Evolutionary conservation across 2,888 invertebrate species (phyloP).

Genomic region (Bursaphelenchus okinawaensis): DNA sequence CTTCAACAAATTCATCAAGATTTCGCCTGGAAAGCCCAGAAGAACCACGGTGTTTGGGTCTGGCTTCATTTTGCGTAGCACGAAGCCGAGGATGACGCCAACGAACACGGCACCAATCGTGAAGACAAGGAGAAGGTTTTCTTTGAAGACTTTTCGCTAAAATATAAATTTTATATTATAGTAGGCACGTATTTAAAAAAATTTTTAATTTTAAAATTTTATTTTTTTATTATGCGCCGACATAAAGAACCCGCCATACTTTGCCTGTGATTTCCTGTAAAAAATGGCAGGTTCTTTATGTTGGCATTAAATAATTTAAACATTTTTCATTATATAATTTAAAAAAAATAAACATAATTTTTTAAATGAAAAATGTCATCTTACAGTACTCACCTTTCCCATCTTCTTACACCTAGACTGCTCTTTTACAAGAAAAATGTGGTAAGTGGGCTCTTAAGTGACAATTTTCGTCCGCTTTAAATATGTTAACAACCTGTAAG

Average conservation of each 20-base stretch:
- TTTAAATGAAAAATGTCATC: not conserved
- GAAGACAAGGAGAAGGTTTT: conserved; percentile 65
- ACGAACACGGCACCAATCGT: conserved; percentile 64
- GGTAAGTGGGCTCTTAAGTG: not conserved
- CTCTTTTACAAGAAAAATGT: too few relatives aligned
- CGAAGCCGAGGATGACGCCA: conserved; percentile 64
- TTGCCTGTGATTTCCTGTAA: too few relatives aligned
- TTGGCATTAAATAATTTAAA: too few relatives aligned
- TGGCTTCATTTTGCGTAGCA: conserved; percentile 54
- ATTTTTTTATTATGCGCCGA: too few relatives aligned
- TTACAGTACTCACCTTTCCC: not conserved
- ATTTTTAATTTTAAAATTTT: too few relatives aligned
- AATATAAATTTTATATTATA: too few relatives aligned
- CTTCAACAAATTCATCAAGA: conserved; percentile 68
- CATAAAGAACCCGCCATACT: too few relatives aligned
- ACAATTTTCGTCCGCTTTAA: not conserved
- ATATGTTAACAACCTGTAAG: not conserved
- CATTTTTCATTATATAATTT: not conserved
- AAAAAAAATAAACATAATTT: too few relatives aligned
- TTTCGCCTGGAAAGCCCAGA: conserved; percentile 68
- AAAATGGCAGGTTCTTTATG: too few relatives aligned
- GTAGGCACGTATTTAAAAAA: too few relatives aligned
- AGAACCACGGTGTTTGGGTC: conserved; percentile 62
- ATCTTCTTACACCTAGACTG: too few relatives aligned
- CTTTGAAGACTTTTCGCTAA: not conserved